Conservation (phyloP, 2,888 invertebrate species). For the Andrena praecox region DNA sequence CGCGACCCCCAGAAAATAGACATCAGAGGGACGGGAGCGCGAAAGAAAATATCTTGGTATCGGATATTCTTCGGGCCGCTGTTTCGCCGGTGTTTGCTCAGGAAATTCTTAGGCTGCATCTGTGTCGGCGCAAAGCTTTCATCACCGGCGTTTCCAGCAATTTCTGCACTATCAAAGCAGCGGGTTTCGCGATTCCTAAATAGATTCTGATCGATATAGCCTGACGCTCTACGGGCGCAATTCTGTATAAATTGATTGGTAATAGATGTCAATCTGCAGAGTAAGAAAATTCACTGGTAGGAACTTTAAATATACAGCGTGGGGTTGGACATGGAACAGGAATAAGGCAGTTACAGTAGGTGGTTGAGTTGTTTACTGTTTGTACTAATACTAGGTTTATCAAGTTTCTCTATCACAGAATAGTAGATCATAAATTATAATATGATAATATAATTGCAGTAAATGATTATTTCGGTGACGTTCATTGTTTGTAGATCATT, state of each 20-base stretch:
- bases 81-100: conserved; percentile 45
- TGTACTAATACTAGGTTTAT: background rate
- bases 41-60: conserved; percentile 44
- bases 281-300: no score
- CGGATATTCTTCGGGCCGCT: conserved; percentile 27
- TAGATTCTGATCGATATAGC: conserved; percentile 44
- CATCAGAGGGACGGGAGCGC: background rate
- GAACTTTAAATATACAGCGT: no score
- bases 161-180: conserved; percentile 43
- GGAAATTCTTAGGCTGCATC: conserved; percentile 52
- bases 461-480: background rate
- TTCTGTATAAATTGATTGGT: conserved; percentile 2
- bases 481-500: background rate
- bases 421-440: background rate
- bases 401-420: background rate
- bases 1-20: conserved; percentile 37
- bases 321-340: no score
- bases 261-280: background rate
- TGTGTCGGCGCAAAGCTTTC: conserved; percentile 55
- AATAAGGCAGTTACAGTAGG: no score
- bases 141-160: conserved; percentile 20
- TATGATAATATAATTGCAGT: background rate
- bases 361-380: no score
- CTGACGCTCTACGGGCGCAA: background rate
- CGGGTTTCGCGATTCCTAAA: conserved; percentile 51